Evolutionary conservation across 2,888 invertebrate species (phyloP), one percentile per base, ranked within the genome.

Genomic region (Megamerina dolium): DNA sequence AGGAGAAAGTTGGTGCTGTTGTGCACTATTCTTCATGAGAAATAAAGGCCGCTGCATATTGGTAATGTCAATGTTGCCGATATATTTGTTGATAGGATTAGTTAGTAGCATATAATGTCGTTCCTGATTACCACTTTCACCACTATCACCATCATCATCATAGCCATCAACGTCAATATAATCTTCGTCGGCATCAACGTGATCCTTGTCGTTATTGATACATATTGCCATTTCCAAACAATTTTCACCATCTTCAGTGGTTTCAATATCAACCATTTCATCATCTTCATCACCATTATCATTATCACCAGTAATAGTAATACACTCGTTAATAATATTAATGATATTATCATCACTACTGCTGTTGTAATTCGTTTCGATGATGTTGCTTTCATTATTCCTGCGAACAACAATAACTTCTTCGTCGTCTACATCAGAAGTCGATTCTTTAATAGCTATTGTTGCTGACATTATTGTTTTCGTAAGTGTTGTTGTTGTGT

Each of bases 221-320:
- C 13, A 4, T 6, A n/a, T n/a, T n/a, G n/a, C n/a, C n/a, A n/a
- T n/a, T n/a, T n/a, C n/a, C n/a, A n/a, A n/a, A n/a, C n/a, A n/a
- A n/a, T n/a, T n/a, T n/a, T 85, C n/a, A n/a, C n/a, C 85, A 53
- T 87, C 88, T 59, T 87, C 87, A 1, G 87, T 88, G 9, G 88
- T 88, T 66, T 90, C 90, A 52, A 90, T 88, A 61, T 90, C 90
- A 10, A 90, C 88, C 53, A 83, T 81, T 64, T 87, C 87, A 57
- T 89, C 65, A 13, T 59, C 59, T 14, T 57, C 58, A 5, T 54
- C 51, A 4, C 48, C 53, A 18, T n/a, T n/a, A n/a, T n/a, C n/a
- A n/a, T n/a, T n/a, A n/a, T n/a, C n/a, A n/a, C n/a, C n/a, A n/a
- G 48, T 45, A 20, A 32, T 29, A 12, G 19, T 16, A 9, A 18